Percentiles rank a stretch among this genome's conserved stretches.
phyloP scores from a whole-genome alignment of 2,113 vertebrate genomes.

The Crotalus helleri region DNA sequence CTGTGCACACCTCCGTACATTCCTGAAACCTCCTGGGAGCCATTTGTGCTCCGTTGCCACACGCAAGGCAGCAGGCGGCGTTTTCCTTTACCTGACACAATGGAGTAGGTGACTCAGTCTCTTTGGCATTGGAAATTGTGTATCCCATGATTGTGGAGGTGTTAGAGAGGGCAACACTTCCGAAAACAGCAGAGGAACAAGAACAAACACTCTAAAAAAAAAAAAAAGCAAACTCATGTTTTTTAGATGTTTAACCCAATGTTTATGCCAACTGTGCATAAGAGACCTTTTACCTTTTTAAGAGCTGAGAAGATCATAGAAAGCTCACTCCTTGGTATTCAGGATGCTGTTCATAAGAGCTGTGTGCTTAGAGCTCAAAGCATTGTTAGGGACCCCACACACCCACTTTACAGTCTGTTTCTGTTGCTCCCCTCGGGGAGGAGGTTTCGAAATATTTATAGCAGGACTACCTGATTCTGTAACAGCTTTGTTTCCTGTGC shows the following conservation, averaged over 20 bases:
- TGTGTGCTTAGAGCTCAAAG: no score
- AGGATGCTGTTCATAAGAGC: no score
- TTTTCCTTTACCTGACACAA: constrained; percentile 50
- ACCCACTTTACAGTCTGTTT: no score
- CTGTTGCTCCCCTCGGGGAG: no score
- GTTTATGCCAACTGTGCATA: background rate
- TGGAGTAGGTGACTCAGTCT: constrained; percentile 11
- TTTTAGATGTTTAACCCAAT: background rate
- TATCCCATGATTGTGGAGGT: background rate
- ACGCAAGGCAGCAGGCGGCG: background rate
- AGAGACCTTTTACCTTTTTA: fast-evolving
- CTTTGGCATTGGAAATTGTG: constrained; percentile 23
- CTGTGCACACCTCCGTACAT: background rate
- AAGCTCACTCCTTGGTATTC: no score
- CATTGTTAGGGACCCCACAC: no score
- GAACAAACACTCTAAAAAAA: background rate
- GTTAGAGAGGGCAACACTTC: background rate
- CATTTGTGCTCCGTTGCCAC: background rate
- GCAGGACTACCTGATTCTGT: no score
- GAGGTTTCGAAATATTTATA: no score
- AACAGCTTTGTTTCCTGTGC: no score
- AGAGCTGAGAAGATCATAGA: no score
- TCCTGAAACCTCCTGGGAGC: constrained; percentile 9
- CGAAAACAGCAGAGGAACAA: background rate
- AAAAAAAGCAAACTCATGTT: background rate